A percentile compares a stretch with the other conserved stretches of the same genome.
Evolutionary conservation across 2,888 invertebrate species (phyloP).

Genomic region (Synergus gifuensis): DNA sequence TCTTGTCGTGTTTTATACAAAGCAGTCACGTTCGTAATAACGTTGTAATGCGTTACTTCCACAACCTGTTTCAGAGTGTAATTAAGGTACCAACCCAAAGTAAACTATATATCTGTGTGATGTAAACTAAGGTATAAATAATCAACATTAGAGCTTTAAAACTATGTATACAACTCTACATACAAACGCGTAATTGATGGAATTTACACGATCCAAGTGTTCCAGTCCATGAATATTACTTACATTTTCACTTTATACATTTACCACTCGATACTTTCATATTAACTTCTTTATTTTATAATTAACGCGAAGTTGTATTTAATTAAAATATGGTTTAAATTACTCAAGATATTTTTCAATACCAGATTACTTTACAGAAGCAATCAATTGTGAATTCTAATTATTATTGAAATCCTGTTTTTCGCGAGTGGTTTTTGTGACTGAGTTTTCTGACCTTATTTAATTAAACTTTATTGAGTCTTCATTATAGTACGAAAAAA

Average conservation of each 20-base stretch:
- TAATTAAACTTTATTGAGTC: neutral
- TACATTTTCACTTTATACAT: neutral
- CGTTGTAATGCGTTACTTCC: conserved; percentile 12
- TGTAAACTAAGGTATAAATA: neutral
- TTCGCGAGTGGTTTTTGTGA: too few relatives aligned
- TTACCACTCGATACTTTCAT: neutral
- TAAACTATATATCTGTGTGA: neutral
- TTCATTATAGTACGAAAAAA: neutral
- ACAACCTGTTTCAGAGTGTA: neutral
- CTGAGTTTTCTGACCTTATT: neutral
- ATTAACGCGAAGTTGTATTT: neutral
- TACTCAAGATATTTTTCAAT: neutral
- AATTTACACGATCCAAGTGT: neutral
- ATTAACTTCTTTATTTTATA: neutral
- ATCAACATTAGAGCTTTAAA: neutral
- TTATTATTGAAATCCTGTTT: too few relatives aligned
- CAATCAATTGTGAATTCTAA: neutral
- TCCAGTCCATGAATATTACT: neutral
- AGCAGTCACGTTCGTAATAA: conserved; percentile 9
- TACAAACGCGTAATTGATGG: neutral
- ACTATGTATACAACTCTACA: too few relatives aligned
- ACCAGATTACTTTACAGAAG: neutral
- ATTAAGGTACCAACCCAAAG: conserved; percentile 4
- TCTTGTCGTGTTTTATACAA: neutral
- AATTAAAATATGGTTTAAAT: neutral